phyloP scores from a whole-genome alignment of 2,888 invertebrate species.

The Agrypnus murinus region DNA sequence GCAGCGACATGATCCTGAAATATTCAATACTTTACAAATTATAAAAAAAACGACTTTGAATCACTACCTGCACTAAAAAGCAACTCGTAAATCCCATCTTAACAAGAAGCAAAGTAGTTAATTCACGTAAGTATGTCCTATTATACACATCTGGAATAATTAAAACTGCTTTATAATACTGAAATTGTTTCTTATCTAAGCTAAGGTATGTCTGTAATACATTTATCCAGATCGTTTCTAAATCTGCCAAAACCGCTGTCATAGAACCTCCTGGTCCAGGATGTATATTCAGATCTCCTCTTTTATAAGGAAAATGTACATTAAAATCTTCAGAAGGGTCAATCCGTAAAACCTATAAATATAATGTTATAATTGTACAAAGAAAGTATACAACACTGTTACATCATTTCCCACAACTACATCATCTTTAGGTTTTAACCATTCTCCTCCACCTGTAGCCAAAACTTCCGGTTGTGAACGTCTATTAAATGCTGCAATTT shows the following conservation, averaged over 20 bases:
- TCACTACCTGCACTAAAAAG: constrained; percentile 86
- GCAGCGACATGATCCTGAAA: constrained; percentile 91
- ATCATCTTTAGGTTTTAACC: constrained; percentile 79
- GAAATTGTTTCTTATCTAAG: constrained; percentile 80
- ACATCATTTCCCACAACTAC: constrained; percentile 87
- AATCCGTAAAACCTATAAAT: constrained; percentile 76
- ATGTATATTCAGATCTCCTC: constrained; percentile 93
- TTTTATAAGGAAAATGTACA: constrained; percentile 90
- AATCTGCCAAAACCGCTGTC: constrained; percentile 86
- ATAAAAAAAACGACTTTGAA: too few relatives aligned
- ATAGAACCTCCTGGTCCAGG: constrained; percentile 89
- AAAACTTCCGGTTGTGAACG: constrained; percentile 82
- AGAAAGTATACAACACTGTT: constrained; percentile 39
- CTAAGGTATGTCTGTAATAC: constrained; percentile 85
- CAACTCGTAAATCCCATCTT: constrained; percentile 91
- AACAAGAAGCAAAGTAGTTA: constrained; percentile 85
- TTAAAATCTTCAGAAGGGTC: constrained; percentile 84
- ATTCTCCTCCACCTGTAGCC: constrained; percentile 75
- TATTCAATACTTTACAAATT: constrained; percentile 79
- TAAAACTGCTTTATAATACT: constrained; percentile 89
- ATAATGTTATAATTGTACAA: constrained; percentile 32
- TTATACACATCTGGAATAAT: constrained; percentile 94
- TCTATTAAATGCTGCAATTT: constrained; percentile 91
- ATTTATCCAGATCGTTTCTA: constrained; percentile 92
- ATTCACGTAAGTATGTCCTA: constrained; percentile 87